Evolutionary conservation across 1,140 invertebrate genomes (phyloP).

Genomic region (Drusus annulatus): DNA sequence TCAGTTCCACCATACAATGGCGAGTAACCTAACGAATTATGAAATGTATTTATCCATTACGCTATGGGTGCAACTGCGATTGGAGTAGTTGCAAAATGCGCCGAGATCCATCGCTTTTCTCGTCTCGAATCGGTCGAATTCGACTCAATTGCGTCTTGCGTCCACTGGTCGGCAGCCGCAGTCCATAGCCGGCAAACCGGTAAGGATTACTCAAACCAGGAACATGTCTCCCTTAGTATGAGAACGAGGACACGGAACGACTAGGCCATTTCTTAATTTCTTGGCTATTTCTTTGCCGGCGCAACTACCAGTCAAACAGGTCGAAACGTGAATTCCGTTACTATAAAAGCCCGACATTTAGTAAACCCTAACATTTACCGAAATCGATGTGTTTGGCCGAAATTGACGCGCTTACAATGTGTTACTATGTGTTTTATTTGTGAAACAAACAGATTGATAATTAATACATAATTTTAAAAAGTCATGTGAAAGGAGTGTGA

Average conservation of each 20-base stretch:
- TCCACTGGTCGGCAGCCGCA: background rate
- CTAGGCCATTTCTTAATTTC: slow-evolving; percentile 48
- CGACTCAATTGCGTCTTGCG: background rate
- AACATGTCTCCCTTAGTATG: slow-evolving; percentile 47
- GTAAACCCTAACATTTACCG: too few species aligned
- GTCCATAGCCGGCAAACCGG: slow-evolving; percentile 45
- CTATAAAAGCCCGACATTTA: background rate
- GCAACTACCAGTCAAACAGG: slow-evolving; percentile 24
- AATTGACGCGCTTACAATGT: too few species aligned
- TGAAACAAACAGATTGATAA: too few species aligned
- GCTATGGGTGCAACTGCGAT: slow-evolving; percentile 16
- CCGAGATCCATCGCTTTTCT: slow-evolving; percentile 20
- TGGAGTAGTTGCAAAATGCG: slow-evolving; percentile 8
- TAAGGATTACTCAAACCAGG: slow-evolving; percentile 53
- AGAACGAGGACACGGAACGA: slow-evolving; percentile 51
- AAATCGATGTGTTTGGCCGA: too few species aligned
- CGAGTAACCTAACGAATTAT: slow-evolving; percentile 37
- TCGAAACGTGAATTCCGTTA: background rate
- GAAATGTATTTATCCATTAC: slow-evolving; percentile 16
- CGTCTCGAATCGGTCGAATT: background rate
- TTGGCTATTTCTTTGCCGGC: slow-evolving; percentile 22
- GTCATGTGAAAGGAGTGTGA: too few species aligned
- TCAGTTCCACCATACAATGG: background rate
- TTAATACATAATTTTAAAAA: too few species aligned
- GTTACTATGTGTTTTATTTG: too few species aligned